Base-by-base conservation (phyloP, 2,113 vertebrate species). In the Psilopsiagon aymara region DNA sequence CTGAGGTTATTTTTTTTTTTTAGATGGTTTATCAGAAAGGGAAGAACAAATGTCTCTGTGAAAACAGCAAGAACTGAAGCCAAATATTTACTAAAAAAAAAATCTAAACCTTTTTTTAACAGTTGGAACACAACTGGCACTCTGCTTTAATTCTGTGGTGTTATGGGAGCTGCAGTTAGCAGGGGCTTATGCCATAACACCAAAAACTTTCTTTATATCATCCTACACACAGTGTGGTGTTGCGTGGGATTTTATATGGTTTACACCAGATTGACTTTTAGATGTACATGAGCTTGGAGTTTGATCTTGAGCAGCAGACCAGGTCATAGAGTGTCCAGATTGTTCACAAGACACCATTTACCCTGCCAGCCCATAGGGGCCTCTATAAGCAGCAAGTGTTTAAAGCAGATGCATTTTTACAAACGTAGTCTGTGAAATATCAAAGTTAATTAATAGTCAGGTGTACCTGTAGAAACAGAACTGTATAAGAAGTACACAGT, bases 381-480 rank as follows among this genome's bases (percentile, higher is more conserved):
- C 24, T 94, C 13, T 41, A 27, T 47, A 64, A 44, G 20, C 49
- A 73, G 17, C 25, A 37, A 87, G 44, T 87, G 27, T 90, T 91
- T 81, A 64, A 69, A 95, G 86, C 37, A 91, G 51, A 59, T 63
- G 29, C 6, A n/a, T 79, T 96, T 96, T 94, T 93, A 57, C 39
- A 91, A 53, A 97, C 10, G 33, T 64, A 90, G 86, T 94, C 94
- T 86, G 46, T 77, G 82, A 92, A 94, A 95, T 70, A 93, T 82
- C 68, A 64, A 88, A 95, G 66, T 64, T 96, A 92, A 93, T 94
- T 67, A 75, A 79, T 41, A 86, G 49, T 87, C 52, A 96, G 64
- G 37, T 86, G 33, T 95, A 96, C 77, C 39, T 94, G 44, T 89
- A 92, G 94, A 71, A 97, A 97, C 95, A 41, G 47, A 31, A 91